phyloP scores from a whole-genome alignment of 92 coral and sea anemone species.

The Porites cylindrica region DNA sequence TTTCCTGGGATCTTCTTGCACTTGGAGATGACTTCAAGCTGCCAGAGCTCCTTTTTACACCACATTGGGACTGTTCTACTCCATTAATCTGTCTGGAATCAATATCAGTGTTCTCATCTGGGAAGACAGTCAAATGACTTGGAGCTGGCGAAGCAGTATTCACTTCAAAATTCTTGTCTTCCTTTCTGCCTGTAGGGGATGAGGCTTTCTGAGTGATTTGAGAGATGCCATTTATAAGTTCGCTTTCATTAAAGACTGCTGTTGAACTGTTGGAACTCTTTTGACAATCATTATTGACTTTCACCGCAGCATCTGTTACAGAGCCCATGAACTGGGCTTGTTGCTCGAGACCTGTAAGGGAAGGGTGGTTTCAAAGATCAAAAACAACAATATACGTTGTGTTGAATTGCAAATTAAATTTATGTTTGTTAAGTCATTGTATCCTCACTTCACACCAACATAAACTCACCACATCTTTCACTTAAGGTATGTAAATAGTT shows the following conservation, averaged over 20 bases:
- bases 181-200: neutral
- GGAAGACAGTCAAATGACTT: neutral
- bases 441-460: too few species aligned
- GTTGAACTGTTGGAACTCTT: neutral
- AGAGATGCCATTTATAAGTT: neutral
- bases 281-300: neutral
- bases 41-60: neutral
- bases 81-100: neutral
- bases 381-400: neutral
- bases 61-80: neutral
- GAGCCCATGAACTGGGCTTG: neutral
- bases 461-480: too few species aligned
- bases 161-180: neutral
- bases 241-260: neutral
- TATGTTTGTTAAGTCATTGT: too few species aligned
- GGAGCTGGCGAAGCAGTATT: neutral
- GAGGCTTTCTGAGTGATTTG: neutral
- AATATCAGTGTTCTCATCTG: neutral
- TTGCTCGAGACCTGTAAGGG: neutral
- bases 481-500: too few species aligned
- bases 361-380: neutral
- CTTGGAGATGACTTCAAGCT: neutral
- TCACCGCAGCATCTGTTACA: neutral
- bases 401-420: neutral
- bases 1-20: neutral